phyloP scores from a whole-genome alignment of 2,888 invertebrate species.

The Antheraea yamamai region DNA sequence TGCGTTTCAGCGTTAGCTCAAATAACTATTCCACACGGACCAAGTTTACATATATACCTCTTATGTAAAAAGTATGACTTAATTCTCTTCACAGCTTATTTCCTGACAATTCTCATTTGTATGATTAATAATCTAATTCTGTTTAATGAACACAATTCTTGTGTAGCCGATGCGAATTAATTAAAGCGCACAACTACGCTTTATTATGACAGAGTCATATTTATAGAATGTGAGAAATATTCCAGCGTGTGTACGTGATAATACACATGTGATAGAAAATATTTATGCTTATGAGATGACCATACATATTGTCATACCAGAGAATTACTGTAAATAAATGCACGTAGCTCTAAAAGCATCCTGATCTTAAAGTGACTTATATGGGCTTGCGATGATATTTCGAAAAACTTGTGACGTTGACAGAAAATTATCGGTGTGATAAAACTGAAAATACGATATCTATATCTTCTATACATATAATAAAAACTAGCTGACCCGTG shows the following conservation, averaged over 20 bases:
- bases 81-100: no score
- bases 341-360: neutral
- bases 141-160: constrained; percentile 6
- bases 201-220: neutral
- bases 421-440: no score
- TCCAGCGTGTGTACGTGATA: neutral
- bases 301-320: neutral
- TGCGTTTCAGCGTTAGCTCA: no score
- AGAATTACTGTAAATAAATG: neutral
- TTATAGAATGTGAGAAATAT: constrained; percentile 9
- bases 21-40: no score
- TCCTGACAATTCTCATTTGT: neutral
- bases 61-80: no score
- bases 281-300: neutral
- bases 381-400: no score
- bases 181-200: neutral
- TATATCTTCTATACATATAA: no score
- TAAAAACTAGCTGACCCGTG: no score
- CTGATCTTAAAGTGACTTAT: neutral
- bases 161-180: constrained; percentile 6
- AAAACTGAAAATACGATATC: no score
- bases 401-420: no score
- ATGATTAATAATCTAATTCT: neutral
- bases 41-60: no score
- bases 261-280: neutral